Conservation (phyloP, 1,140 invertebrate species). For the Caerostris extrusa region DNA sequence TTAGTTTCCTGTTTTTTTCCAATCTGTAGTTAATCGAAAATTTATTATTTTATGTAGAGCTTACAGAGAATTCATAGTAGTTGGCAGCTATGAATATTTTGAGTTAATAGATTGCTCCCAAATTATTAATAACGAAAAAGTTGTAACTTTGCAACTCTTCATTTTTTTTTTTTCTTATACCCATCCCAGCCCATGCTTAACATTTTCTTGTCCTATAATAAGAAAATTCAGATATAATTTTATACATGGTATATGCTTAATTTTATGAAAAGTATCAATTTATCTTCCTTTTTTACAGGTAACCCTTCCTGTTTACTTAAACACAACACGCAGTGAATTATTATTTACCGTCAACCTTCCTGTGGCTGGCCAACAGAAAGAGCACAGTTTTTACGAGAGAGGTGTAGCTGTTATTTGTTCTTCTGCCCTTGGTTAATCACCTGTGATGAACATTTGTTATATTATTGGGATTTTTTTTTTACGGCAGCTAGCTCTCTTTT, state of each 20-base stretch:
- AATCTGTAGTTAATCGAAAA: too few relatives aligned
- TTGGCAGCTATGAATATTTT: too few relatives aligned
- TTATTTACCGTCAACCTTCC: constrained; percentile 97
- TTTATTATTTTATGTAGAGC: too few relatives aligned
- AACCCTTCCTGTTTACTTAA: constrained; percentile 97
- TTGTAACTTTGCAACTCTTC: fast-evolving
- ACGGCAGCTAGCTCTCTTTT: constrained; percentile 47
- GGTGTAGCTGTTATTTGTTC: constrained; percentile 97
- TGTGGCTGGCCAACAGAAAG: constrained; percentile 91
- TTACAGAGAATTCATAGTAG: too few relatives aligned
- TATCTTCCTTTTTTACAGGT: constrained; percentile 83
- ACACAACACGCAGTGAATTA: constrained; percentile 95
- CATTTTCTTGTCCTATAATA: too few relatives aligned
- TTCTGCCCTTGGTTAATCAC: constrained; percentile 90
- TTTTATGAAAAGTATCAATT: constrained; percentile 3
- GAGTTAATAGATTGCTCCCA: too few relatives aligned
- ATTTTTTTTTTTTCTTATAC: too few relatives aligned
- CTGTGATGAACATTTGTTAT: constrained; percentile 64
- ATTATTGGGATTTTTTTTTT: constrained; percentile 24
- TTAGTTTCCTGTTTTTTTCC: too few relatives aligned
- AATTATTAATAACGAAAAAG: too few relatives aligned
- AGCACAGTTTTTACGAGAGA: constrained; percentile 97
- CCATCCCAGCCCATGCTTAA: too few relatives aligned
- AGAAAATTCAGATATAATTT: neutral
- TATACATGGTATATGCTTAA: constrained; percentile 51